Percentiles rank a stretch among this genome's conserved stretches.
phyloP scores from a whole-genome alignment of 2,113 vertebrate species.

The Poeciliopsis occidentalis region DNA sequence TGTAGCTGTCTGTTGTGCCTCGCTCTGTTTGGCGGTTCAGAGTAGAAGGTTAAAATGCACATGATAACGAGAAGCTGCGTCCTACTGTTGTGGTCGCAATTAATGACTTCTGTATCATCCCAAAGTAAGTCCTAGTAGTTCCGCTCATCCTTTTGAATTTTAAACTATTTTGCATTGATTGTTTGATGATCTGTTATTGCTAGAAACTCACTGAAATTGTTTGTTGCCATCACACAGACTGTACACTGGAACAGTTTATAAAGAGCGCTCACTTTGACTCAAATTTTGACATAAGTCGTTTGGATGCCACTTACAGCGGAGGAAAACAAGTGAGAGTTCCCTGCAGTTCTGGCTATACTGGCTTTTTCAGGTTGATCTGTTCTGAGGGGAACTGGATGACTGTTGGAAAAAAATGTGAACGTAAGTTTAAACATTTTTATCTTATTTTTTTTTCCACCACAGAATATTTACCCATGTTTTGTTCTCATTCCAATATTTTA shows the following conservation, averaged over 20 bases:
- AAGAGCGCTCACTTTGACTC: accelerated
- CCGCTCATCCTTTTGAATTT: accelerated
- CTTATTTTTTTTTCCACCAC: not conserved
- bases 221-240: constrained; percentile 43
- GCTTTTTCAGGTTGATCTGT: constrained; percentile 67
- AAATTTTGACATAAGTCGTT: constrained; percentile 32
- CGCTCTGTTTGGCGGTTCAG: constrained; percentile 13
- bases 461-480: not conserved
- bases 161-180: not conserved
- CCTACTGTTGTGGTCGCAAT: constrained; percentile 50
- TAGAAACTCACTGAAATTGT: not conserved
- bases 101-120: constrained; percentile 45
- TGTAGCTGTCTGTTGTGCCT: constrained; percentile 9
- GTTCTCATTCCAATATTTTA: constrained; percentile 29
- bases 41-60: constrained; percentile 54
- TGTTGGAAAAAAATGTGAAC: constrained; percentile 30
- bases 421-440: constrained; percentile 58
- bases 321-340: constrained; percentile 44
- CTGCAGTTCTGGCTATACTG: constrained; percentile 67
- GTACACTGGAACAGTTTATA: constrained; percentile 19
- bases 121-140: constrained; percentile 42
- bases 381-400: not conserved
- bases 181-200: not conserved
- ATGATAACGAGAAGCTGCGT: constrained; percentile 15
- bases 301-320: not conserved